phyloP scores from a whole-genome alignment of 2,888 invertebrate genomes.

The Drosophila tanythrix region DNA sequence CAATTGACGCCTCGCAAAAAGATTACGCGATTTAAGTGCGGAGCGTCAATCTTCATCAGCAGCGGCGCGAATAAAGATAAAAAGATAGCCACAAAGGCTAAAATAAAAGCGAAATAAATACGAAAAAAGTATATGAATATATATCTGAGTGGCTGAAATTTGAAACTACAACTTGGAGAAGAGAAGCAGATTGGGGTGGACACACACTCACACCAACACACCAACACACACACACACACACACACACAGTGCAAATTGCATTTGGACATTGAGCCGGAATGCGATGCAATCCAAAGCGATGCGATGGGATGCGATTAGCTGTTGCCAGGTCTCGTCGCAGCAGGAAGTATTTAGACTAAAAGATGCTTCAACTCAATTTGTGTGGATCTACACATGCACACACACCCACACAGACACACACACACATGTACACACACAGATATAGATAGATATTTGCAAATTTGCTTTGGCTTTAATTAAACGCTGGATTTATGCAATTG shows the following conservation, averaged over 20 bases:
- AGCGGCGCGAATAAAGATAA: slow-evolving; percentile 4
- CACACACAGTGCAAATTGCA: slow-evolving; percentile 12
- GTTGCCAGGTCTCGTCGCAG: slow-evolving; percentile 50
- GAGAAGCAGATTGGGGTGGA: background rate
- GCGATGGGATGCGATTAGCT: slow-evolving; percentile 6
- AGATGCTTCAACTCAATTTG: slow-evolving; percentile 25
- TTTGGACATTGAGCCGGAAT: slow-evolving; percentile 4
- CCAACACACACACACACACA: too few species aligned
- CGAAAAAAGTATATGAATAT: background rate
- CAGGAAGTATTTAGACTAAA: slow-evolving; percentile 71
- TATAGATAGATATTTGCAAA: slow-evolving; percentile 16
- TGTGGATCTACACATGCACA: background rate
- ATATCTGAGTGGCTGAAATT: slow-evolving; percentile 1
- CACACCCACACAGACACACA: background rate
- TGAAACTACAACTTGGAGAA: background rate
- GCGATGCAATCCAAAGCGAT: slow-evolving; percentile 7
- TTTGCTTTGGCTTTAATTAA: slow-evolving; percentile 66
- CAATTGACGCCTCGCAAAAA: slow-evolving; percentile 75
- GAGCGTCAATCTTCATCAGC: slow-evolving; percentile 71
- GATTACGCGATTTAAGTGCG: slow-evolving; percentile 67
- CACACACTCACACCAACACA: too few species aligned
- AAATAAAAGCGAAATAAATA: background rate
- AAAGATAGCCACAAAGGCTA: background rate
- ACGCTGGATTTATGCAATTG: slow-evolving; percentile 64
- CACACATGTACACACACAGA: background rate